Evolutionary conservation across 2,113 vertebrate genomes (phyloP), one percentile per base, ranked within the genome.

Genomic region (Alaudala cheleensis): DNA sequence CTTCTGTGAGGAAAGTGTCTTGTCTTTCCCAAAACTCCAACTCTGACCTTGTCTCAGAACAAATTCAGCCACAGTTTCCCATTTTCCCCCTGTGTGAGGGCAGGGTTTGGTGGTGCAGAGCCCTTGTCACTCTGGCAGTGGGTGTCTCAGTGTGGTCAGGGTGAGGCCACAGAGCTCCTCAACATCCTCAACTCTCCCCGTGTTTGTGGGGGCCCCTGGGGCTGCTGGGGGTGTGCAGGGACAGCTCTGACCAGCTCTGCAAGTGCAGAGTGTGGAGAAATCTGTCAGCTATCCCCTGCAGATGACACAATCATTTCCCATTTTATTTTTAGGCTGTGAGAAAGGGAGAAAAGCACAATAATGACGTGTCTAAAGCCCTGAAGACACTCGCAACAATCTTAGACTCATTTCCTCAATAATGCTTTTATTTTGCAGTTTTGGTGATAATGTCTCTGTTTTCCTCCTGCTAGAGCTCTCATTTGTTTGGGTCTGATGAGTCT

Each of bases 181-280:
- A 4, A 2, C 23, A 5, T 9, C 44, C 79, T 20, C 2, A 4
- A 0, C n/a, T 28, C 8, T 0, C 7, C 37, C 33, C 2, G 1
- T 1, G 8, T 29, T 16, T 25, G 3, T 0, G 3, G n/a, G 24
- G 34, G 3, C 5, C 13, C 14, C 9, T 5, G 53, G 47, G 24
- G 64, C 58, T 40, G 34, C 16, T 47, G 1, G 1, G 60, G 64
- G 3, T 50, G 22, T 8, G 53, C 58, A 33, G 47, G 28, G 54
- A 18, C 51, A 22, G 31, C 73, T 71, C 47, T 49, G 66, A 51
- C n/a, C n/a, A n/a, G 28, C 5, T 12, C 47, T 53, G 24, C 69
- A 44, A 10, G 10, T 7, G 15, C 47, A 26, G 67, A 14, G 28
- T 2, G 6, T 3, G 54, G 80, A 37, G 39, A 25, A 25, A 89